These are phyloP conservation scores for Struthio camelus DNA, from an alignment of 2,113 vertebrate genomes.

Conservation along the genomic window DNA sequence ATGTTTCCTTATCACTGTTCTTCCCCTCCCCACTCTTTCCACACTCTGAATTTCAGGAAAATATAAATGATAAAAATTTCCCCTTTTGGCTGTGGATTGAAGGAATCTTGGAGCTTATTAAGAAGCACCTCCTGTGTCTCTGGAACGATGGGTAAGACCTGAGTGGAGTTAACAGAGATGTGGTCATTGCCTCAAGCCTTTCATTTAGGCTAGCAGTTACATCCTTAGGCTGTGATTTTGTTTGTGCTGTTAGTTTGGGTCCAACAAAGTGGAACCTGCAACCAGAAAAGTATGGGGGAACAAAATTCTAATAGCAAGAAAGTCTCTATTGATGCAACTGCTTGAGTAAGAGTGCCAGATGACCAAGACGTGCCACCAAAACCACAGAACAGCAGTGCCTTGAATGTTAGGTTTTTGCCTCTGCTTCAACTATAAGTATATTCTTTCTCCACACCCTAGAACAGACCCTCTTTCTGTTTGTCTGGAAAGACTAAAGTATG, in stretches of 20 bases:
- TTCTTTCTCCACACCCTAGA: background rate
- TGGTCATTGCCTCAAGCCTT: background rate
- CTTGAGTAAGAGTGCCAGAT: background rate
- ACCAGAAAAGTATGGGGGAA: background rate
- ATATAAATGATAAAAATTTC: slow-evolving; percentile 88
- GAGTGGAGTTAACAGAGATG: background rate
- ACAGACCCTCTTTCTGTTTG: background rate
- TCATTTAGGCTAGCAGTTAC: background rate
- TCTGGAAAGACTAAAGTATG: background rate
- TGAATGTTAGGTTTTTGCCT: background rate
- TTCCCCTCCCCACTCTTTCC: background rate
- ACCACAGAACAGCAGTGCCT: background rate
- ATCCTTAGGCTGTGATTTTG: background rate
- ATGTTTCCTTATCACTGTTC: background rate
- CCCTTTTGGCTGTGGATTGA: slow-evolving; percentile 97
- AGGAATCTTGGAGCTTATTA: slow-evolving; percentile 95
- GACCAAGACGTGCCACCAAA: background rate
- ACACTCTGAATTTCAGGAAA: slow-evolving; percentile 80
- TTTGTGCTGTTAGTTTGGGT: background rate
- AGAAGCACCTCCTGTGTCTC: slow-evolving; percentile 89
- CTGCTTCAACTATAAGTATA: rapidly evolving
- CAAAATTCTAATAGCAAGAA: background rate
- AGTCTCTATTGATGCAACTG: background rate
- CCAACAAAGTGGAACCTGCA: background rate
- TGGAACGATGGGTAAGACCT: slow-evolving; percentile 96